phyloP scores from a whole-genome alignment of 2,888 invertebrate genomes.

The Luffia ferchaultella region DNA sequence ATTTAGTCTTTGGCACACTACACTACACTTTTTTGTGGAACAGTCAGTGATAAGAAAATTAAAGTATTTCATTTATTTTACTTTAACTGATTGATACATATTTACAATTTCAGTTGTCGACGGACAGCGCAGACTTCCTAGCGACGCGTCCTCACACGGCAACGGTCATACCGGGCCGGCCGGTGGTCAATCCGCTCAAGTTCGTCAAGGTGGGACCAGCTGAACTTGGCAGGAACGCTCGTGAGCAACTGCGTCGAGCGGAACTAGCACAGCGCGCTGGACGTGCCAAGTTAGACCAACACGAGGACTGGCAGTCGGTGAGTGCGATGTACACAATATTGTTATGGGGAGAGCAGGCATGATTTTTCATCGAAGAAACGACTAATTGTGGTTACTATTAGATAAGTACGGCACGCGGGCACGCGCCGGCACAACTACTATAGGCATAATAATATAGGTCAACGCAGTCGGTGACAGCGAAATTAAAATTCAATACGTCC shows the following conservation, averaged over 20 bases:
- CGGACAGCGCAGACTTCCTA: constrained; percentile 61
- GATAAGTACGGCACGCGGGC: constrained; percentile 24
- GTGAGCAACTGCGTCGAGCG: constrained; percentile 84
- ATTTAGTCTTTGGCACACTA: too few species aligned
- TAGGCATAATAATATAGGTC: background rate
- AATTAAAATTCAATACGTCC: too few species aligned
- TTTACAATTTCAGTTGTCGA: constrained; percentile 18
- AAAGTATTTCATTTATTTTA: background rate
- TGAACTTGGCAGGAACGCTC: constrained; percentile 83
- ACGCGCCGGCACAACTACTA: constrained; percentile 9
- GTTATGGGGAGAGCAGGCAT: too few species aligned
- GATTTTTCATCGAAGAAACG: too few species aligned
- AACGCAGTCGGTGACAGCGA: too few species aligned
- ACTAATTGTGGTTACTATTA: constrained; percentile 5
- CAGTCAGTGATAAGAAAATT: background rate
- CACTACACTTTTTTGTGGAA: too few species aligned
- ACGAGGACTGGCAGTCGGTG: constrained; percentile 93
- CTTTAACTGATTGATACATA: background rate
- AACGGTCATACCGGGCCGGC: constrained; percentile 80
- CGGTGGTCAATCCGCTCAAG: constrained; percentile 87
- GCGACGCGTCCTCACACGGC: constrained; percentile 61
- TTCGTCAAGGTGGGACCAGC: constrained; percentile 91
- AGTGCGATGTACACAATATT: constrained; percentile 44
- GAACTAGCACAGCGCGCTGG: constrained; percentile 86
- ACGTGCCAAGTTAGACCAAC: constrained; percentile 81